Evolutionary conservation across 2,797 vertebrate genomes (phyloP).

Genomic region (Tinamus major): DNA sequence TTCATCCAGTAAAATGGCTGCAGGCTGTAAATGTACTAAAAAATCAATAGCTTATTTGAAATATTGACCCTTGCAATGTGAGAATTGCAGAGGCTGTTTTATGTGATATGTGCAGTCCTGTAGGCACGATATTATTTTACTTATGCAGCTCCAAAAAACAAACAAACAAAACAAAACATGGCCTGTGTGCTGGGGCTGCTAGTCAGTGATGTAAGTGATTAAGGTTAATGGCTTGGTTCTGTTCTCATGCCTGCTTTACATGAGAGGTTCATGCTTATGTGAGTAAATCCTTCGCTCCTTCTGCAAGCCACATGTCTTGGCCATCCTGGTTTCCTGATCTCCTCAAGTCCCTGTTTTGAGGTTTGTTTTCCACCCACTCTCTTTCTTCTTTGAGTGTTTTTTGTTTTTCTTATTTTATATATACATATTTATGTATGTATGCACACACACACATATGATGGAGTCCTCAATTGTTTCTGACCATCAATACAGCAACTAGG

Average conservation of each 20-base stretch:
- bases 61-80: background rate
- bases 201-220: background rate
- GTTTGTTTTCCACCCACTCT: background rate
- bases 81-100: background rate
- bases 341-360: background rate
- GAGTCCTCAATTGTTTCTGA: background rate
- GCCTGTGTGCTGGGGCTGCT: background rate
- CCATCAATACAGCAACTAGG: background rate
- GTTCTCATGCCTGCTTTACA: background rate
- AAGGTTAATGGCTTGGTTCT: background rate
- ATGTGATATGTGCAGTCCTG: background rate
- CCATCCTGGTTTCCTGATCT: background rate
- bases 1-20: background rate
- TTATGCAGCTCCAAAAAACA: background rate
- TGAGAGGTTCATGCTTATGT: background rate
- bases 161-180: background rate
- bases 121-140: background rate
- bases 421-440: no score
- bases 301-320: background rate
- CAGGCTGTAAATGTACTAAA: background rate
- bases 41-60: background rate
- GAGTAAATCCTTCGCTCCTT: background rate
- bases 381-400: background rate
- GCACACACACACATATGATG: background rate
- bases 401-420: no score